Percentiles rank a stretch among this genome's conserved stretches.
These are phyloP conservation scores for mouse (Mus musculus) DNA, from an alignment of 2,113 vertebrate species.

Conservation along the genomic window DNA sequence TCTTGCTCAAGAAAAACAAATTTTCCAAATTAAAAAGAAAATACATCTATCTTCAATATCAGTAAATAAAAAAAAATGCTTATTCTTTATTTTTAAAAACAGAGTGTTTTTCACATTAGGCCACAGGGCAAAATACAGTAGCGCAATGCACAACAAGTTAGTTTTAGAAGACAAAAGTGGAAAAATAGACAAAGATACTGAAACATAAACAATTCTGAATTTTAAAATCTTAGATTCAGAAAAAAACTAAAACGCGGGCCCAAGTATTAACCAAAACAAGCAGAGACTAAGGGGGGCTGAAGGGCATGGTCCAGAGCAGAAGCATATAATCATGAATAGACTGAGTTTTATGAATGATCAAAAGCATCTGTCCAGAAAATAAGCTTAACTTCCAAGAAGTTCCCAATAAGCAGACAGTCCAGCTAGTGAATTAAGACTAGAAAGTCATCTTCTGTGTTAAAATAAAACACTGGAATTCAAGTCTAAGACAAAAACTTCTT, in stretches of 20 bases:
- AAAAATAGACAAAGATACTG: background rate
- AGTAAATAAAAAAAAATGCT: background rate
- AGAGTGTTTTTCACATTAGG: background rate
- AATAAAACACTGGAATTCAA: background rate
- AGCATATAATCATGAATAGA: background rate
- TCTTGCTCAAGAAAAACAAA: background rate
- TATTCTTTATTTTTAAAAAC: background rate
- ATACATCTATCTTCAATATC: background rate
- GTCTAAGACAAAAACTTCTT: conserved; percentile 43
- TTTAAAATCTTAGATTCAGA: conserved; percentile 16
- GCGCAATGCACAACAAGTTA: background rate
- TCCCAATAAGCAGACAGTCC: background rate
- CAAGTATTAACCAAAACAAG: background rate
- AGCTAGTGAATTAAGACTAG: background rate
- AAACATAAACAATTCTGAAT: background rate
- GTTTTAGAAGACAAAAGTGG: background rate
- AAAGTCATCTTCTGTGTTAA: conserved; percentile 4
- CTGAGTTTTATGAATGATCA: background rate
- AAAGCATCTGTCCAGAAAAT: conserved; percentile 13
- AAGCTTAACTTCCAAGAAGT: background rate
- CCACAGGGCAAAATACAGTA: background rate
- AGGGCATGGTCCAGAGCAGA: background rate
- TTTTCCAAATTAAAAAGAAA: conserved; percentile 5
- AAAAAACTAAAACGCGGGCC: background rate
- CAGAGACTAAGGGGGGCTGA: background rate